Evolutionary conservation across 30 jellyfish, hydroid and myxozoan genomes (phyloP), one percentile per base, ranked within the genome.

Genomic region (Catostylus mosaicus): DNA sequence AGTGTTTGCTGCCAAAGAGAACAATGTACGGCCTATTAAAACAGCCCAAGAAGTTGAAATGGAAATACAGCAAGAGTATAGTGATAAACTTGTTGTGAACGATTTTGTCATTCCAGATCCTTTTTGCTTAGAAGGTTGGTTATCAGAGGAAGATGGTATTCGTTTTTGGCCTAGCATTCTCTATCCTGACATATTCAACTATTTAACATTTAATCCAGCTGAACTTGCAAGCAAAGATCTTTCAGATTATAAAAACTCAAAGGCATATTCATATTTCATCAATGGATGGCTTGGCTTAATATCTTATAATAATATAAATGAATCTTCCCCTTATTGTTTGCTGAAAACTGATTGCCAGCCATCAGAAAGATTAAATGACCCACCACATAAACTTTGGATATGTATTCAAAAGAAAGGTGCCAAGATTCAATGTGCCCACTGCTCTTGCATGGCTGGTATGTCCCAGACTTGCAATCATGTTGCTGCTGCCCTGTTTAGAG

Each of bases 371-470:
- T 51, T 88, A 40, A 62, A 27, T 31, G 92, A 67, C 51, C 18
- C 89, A 46, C 71, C 77, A 24, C 91, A 87, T 24, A 87, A 77
- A 47, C 63, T 87, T 12, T 59, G 71, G 38, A 26, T 59, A 7
- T 59, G 37, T 26, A 59, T 27, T 59, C n/a, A n/a, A 62, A 69
- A 63, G 48, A 36, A 18, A 30, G 30, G 63, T 63, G 89, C 78
- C 35, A 85, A 75, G 60, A 48, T 73, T 11, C 33, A 29, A 14
- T 38, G 71, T 14, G 43, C 75, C 30, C 82, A 70, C 34, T 83
- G 87, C 73, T 12, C 94, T 2, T 83, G 87, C 67, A 61, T 69
- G 84, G 84, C 84, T 19, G 91, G 91, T 12, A 67, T 79, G 75
- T 40, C 82, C 43, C 89, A 79, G 34, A 68, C 80, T n/a, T 38